A percentile compares a stretch with the other conserved stretches of the same genome.
These are phyloP conservation scores for Diadophis punctatus DNA, from an alignment of 2,113 vertebrate genomes.

Conservation along the genomic window DNA sequence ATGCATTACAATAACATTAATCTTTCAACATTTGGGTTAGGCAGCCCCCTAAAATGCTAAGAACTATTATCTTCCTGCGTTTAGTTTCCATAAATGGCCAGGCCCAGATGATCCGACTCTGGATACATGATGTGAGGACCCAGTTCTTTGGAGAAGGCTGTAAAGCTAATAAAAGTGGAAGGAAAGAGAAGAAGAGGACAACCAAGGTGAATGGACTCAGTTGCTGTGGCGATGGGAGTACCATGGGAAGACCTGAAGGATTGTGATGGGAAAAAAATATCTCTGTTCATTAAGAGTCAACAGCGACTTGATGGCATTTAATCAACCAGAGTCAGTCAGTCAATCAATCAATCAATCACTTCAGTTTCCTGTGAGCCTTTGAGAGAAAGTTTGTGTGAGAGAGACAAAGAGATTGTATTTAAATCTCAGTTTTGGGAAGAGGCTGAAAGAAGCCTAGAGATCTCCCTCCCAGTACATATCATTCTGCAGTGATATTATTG, in stretches of 20 bases:
- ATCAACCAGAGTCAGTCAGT: neutral
- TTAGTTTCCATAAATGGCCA: neutral
- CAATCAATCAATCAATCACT: neutral
- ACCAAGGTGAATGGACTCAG: neutral
- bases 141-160: neutral
- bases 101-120: neutral
- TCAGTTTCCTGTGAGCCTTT: neutral
- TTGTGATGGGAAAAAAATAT: neutral
- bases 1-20: neutral
- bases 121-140: neutral
- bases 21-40: neutral
- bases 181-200: neutral
- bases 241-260: neutral
- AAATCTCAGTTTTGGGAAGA: neutral
- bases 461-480: neutral
- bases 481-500: neutral
- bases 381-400: neutral
- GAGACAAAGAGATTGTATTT: neutral
- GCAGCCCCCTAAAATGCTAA: neutral
- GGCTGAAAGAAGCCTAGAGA: neutral
- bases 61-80: neutral
- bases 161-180: neutral
- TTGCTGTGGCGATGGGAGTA: neutral
- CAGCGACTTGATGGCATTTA: neutral
- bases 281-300: neutral